Percentiles rank a stretch among this genome's conserved stretches.
These are phyloP conservation scores for Catostylus mosaicus DNA, from an alignment of 30 jellyfish, hydroid and myxozoan genomes.

Conservation along the genomic window DNA sequence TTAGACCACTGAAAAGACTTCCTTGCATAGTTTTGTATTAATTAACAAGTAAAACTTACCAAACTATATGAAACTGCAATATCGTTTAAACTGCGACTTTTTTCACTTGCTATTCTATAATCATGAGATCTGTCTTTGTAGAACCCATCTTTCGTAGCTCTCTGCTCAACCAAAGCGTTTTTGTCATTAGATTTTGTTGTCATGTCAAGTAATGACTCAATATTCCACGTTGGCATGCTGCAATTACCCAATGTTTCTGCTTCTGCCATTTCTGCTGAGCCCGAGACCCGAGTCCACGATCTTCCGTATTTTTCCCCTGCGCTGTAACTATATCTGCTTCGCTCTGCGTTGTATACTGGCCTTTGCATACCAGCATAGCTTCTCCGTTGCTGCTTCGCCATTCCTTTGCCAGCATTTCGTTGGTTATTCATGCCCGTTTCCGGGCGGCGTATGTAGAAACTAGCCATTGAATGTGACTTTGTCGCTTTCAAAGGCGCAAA, in stretches of 20 bases:
- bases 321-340: background rate
- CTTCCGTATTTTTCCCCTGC: background rate
- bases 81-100: background rate
- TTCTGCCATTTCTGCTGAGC: background rate
- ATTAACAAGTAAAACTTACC: background rate
- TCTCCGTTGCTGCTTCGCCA: background rate
- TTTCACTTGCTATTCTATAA: background rate
- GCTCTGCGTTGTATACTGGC: background rate
- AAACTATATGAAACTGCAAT: background rate
- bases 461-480: background rate
- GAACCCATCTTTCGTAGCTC: no score
- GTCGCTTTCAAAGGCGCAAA: background rate
- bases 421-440: background rate
- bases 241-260: background rate
- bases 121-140: background rate
- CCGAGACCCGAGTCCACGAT: background rate
- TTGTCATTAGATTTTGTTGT: constrained; percentile 10
- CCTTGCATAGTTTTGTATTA: no score
- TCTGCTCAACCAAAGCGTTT: background rate
- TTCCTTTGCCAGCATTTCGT: background rate
- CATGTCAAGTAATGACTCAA: constrained; percentile 35
- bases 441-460: constrained; percentile 12
- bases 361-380: background rate
- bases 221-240: constrained; percentile 39
- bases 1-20: no score